Conservation (phyloP, 1,140 invertebrate genomes). For the Drosophila fuyamai region DNA sequence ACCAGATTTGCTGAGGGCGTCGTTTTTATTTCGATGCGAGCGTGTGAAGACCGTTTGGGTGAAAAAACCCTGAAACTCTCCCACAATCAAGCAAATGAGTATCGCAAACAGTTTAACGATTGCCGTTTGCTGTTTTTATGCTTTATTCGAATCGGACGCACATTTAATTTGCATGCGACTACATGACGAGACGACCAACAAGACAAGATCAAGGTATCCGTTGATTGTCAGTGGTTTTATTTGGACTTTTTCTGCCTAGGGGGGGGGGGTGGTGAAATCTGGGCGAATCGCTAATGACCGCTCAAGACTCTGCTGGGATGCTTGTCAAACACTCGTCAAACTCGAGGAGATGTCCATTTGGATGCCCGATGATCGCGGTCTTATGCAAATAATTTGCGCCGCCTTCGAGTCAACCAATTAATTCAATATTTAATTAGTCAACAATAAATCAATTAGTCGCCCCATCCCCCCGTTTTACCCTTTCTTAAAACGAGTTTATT, state of each 20-base stretch:
- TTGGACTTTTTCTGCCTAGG: background rate
- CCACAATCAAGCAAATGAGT: constrained; percentile 70
- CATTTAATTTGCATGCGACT: constrained; percentile 63
- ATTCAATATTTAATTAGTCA: constrained; percentile 83
- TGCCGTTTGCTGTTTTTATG: constrained; percentile 45
- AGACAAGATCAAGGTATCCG: constrained; percentile 71
- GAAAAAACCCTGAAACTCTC: constrained; percentile 77
- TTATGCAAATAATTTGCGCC: constrained; percentile 72
- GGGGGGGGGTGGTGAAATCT: background rate
- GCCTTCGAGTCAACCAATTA: constrained; percentile 65
- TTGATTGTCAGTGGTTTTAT: constrained; percentile 1
- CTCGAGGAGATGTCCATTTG: constrained; percentile 19
- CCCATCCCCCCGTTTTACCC: background rate
- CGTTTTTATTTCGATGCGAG: constrained; percentile 26
- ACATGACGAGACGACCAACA: constrained; percentile 28
- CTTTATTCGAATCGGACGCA: constrained; percentile 35
- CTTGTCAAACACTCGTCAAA: constrained; percentile 68
- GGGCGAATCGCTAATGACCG: constrained; percentile 30
- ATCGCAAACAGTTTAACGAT: constrained; percentile 75
- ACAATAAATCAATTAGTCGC: constrained; percentile 81
- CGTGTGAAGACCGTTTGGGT: constrained; percentile 54
- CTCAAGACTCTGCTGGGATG: constrained; percentile 43
- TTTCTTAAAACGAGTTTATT: constrained; percentile 64
- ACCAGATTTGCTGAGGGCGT: constrained; percentile 34
- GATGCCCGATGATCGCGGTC: constrained; percentile 15